Evolutionary conservation across 2,888 invertebrate genomes (phyloP), one percentile per base, ranked within the genome.

Genomic region (Cetonia aurata): DNA sequence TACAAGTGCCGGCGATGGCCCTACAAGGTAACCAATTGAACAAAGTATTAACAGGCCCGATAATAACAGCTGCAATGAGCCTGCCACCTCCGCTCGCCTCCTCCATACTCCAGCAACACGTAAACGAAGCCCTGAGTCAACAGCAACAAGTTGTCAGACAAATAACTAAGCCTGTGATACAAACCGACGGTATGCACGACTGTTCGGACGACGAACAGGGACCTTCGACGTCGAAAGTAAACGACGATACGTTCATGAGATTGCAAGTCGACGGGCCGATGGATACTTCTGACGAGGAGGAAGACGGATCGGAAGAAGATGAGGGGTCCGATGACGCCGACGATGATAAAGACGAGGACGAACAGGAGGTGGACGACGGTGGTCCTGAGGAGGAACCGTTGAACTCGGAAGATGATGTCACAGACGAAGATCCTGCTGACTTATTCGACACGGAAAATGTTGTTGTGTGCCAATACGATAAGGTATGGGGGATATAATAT

Each of bases 401-500:
- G 0, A 98, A 98, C 85, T 97, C 97, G 4, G 96, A 92, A 79
- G 99, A 99, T 86, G 98, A 99, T 86, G 97, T 98, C 6, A 98
- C 98, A 59, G 98, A 98, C 83, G 98, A 98, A 80, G 95, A 97
- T 82, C 93, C 96, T 0, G 89, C 92, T 73, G 98, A 98, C 84
- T 89, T 99, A 83, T 99, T 99, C 87, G 99, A 99, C 80, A 98
- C 99, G 50, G 99, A 99, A 79, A 99, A 99, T 88, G 98, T 99
- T 70, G 96, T 99, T 73, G 99, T 99, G 71, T 99, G 99, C 85
- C 99, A 99, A 86, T 99, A 99, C 86, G 99, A 99, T 86, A 99
- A 99, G 89, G 95, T 95, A 83, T 76, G 57, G 66, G 19, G 19
- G 25, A 25, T 60, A 48, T 41, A 41, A 44, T 46, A n/a, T 31